phyloP scores from a whole-genome alignment of 2,113 vertebrate genomes.

The Cebus imitator region DNA sequence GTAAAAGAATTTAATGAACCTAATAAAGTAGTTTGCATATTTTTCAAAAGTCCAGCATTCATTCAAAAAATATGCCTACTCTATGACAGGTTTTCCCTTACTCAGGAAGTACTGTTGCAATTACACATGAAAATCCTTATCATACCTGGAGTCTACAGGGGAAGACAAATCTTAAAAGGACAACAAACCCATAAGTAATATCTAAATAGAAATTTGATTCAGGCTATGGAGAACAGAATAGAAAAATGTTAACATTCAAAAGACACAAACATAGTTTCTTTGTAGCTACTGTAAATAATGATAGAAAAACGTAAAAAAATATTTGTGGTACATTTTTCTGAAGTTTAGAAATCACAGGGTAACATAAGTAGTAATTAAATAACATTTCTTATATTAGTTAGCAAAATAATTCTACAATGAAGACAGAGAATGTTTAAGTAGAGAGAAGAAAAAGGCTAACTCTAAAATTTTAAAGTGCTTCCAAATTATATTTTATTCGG shows the following conservation, averaged over 20 bases:
- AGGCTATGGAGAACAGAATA: background rate
- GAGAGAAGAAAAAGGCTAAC: background rate
- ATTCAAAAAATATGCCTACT: background rate
- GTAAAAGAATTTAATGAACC: background rate
- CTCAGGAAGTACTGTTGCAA: background rate
- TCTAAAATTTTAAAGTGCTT: conserved; percentile 31
- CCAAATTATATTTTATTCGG: conserved; percentile 52
- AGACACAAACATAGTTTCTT: background rate
- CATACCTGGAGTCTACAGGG: background rate
- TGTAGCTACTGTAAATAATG: background rate
- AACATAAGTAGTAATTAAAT: background rate
- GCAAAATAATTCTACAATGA: conserved; percentile 8
- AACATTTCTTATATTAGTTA: conserved; percentile 22
- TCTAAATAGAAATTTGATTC: background rate
- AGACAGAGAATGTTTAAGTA: background rate
- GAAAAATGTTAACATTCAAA: background rate
- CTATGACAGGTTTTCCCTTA: background rate
- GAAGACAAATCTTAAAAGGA: background rate
- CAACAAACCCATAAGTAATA: background rate
- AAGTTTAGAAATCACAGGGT: background rate
- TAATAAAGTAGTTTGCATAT: background rate
- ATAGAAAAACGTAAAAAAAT: background rate
- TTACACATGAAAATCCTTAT: background rate
- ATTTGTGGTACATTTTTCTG: background rate
- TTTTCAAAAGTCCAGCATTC: background rate